These are phyloP conservation scores for Tiliqua scincoides DNA, from an alignment of 2,113 vertebrate species.

Conservation along the genomic window DNA sequence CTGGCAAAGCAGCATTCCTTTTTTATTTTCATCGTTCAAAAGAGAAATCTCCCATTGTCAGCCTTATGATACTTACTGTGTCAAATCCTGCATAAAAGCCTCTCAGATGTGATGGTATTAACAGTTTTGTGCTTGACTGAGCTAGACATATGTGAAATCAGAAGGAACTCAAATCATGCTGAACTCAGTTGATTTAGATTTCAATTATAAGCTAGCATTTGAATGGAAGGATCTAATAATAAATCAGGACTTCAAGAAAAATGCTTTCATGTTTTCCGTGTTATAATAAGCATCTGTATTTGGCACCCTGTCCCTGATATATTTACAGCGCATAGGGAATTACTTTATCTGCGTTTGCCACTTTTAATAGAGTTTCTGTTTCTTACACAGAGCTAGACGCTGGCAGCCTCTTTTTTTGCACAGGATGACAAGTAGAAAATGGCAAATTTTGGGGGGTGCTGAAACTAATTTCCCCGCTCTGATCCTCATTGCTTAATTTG, in stretches of 20 bases:
- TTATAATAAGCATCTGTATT: conserved; percentile 34
- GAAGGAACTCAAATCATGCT: conserved; percentile 60
- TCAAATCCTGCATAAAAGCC: conserved; percentile 72
- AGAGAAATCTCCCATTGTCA: conserved; percentile 64
- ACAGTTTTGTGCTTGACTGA: conserved; percentile 71
- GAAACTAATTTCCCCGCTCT: neutral
- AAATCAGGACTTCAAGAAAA: conserved; percentile 60
- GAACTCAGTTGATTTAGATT: conserved; percentile 61
- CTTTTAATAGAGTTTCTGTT: conserved; percentile 49
- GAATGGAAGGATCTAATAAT: conserved; percentile 62
- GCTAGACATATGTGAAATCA: conserved; percentile 69
- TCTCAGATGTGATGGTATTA: conserved; percentile 69
- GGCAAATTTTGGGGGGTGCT: neutral
- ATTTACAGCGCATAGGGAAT: conserved; percentile 14
- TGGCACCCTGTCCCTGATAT: conserved; percentile 41
- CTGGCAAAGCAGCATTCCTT: neutral
- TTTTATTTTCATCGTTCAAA: conserved; percentile 43
- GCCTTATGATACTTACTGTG: conserved; percentile 69
- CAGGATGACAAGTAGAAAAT: conserved; percentile 22
- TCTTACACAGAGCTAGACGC: conserved; percentile 17
- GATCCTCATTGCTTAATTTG: neutral
- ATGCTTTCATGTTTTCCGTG: conserved; percentile 51
- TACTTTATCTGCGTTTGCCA: conserved; percentile 35
- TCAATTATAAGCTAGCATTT: conserved; percentile 55
- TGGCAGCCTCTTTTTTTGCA: conserved; percentile 36